Evolutionary conservation across 1,140 invertebrate species (phyloP).

Genomic region (Calephelis nemesis): DNA sequence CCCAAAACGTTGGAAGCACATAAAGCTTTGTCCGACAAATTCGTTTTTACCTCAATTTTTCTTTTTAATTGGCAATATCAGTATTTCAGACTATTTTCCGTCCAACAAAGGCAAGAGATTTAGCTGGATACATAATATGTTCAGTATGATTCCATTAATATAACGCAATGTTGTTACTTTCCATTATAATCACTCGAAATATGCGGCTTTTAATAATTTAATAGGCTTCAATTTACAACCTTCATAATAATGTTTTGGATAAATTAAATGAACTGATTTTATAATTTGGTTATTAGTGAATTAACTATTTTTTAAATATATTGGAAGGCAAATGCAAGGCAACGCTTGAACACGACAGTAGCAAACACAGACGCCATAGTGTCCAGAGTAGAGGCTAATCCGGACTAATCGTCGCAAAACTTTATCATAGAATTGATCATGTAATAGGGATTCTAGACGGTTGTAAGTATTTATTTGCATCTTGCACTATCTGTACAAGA

Average conservation of each 20-base stretch:
- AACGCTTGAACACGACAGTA: no score
- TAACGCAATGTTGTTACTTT: not conserved
- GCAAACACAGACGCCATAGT: no score
- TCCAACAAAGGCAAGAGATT: not conserved
- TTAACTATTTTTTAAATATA: no score
- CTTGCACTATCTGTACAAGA: no score
- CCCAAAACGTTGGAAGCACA: no score
- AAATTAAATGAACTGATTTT: not conserved
- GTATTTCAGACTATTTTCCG: not conserved
- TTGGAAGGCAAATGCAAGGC: no score
- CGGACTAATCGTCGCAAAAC: no score
- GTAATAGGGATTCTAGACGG: no score
- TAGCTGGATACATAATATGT: not conserved
- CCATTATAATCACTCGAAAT: not conserved
- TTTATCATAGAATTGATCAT: no score
- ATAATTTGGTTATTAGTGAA: not conserved
- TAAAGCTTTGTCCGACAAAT: no score
- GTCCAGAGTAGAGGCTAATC: no score
- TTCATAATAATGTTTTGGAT: not conserved
- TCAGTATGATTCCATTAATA: not conserved
- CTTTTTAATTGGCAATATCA: not conserved
- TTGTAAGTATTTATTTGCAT: no score
- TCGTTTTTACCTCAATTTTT: not conserved
- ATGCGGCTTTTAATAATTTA: constrained; percentile 12
- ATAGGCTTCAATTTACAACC: constrained; percentile 6